A percentile compares a stretch with the other conserved stretches of the same genome.
These are phyloP conservation scores for Notothenia coriiceps DNA, from an alignment of 2,113 vertebrate species.

Conservation along the genomic window DNA sequence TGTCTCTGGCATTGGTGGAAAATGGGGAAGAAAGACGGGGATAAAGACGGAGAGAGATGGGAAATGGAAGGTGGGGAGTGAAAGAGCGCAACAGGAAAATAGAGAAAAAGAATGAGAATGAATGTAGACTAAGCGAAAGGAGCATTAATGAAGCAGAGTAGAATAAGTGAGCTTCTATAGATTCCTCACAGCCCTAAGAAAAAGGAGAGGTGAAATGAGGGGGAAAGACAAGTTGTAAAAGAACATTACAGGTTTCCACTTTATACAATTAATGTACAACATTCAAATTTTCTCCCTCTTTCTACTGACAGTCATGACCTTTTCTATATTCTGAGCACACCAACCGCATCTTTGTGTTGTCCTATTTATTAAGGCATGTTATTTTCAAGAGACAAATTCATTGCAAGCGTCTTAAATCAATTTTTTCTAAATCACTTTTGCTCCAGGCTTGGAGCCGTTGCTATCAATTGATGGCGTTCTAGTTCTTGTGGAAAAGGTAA, in stretches of 20 bases:
- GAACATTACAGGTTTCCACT: slow-evolving; percentile 18
- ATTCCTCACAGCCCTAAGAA: slow-evolving; percentile 10
- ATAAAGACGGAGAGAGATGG: slow-evolving; percentile 34
- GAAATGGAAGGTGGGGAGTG: slow-evolving; percentile 16
- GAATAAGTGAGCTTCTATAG: slow-evolving; percentile 10
- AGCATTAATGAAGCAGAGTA: slow-evolving; percentile 54
- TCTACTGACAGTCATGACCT: not conserved
- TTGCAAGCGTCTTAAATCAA: slow-evolving; percentile 24
- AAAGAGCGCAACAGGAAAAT: slow-evolving; percentile 33
- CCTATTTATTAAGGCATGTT: not conserved
- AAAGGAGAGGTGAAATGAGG: slow-evolving; percentile 40
- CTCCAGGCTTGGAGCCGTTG: slow-evolving; percentile 13
- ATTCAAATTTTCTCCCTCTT: not conserved
- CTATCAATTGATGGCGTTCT: slow-evolving; percentile 19
- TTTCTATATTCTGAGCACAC: slow-evolving; percentile 10
- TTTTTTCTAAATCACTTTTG: slow-evolving; percentile 45
- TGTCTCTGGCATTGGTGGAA: slow-evolving; percentile 51
- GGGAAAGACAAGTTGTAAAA: slow-evolving; percentile 18
- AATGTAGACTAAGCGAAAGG: slow-evolving; percentile 41
- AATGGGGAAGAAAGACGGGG: slow-evolving; percentile 39
- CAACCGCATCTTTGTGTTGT: slow-evolving; percentile 5
- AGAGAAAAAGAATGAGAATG: slow-evolving; percentile 29
- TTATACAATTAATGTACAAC: not conserved
- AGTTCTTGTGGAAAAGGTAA: not conserved
- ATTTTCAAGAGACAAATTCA: slow-evolving; percentile 27